Evolutionary conservation across 2,888 invertebrate genomes (phyloP).

Genomic region (Seira ritae): DNA sequence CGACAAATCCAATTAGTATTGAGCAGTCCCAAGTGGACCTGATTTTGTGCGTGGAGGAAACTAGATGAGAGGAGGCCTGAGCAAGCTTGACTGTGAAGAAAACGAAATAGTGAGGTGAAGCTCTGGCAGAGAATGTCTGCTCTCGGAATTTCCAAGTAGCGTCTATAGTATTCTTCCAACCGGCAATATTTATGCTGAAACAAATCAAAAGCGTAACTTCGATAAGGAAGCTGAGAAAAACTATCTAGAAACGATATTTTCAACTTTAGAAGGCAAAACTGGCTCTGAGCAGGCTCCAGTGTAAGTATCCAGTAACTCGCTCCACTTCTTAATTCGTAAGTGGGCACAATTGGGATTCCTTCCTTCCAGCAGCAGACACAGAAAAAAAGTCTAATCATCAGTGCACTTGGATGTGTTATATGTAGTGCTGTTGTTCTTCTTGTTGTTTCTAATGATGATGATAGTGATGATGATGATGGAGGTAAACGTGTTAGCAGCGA

Average conservation of each 20-base stretch:
- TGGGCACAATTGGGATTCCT: slow-evolving; percentile 63
- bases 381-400: slow-evolving; percentile 23
- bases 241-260: slow-evolving; percentile 27
- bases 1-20: slow-evolving; percentile 73
- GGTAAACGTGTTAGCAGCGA: too few species aligned
- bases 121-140: too few species aligned
- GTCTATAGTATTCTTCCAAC: too few species aligned
- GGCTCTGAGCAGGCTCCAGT: too few species aligned
- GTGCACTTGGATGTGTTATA: slow-evolving; percentile 15
- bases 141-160: too few species aligned
- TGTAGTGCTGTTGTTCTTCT: slow-evolving; percentile 12
- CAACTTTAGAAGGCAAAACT: slow-evolving; percentile 1
- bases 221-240: slow-evolving; percentile 20
- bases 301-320: slow-evolving; percentile 20
- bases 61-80: too few species aligned
- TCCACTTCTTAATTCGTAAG: slow-evolving; percentile 63
- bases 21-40: slow-evolving; percentile 66
- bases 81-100: too few species aligned
- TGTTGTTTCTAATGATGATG: too few species aligned
- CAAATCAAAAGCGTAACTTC: too few species aligned
- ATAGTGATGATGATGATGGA: too few species aligned
- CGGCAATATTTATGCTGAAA: too few species aligned
- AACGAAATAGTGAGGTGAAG: too few species aligned
- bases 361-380: slow-evolving; percentile 33
- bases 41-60: slow-evolving; percentile 55